phyloP scores from a whole-genome alignment of 1,140 invertebrate species.

The Chionoecetes opilio region DNA sequence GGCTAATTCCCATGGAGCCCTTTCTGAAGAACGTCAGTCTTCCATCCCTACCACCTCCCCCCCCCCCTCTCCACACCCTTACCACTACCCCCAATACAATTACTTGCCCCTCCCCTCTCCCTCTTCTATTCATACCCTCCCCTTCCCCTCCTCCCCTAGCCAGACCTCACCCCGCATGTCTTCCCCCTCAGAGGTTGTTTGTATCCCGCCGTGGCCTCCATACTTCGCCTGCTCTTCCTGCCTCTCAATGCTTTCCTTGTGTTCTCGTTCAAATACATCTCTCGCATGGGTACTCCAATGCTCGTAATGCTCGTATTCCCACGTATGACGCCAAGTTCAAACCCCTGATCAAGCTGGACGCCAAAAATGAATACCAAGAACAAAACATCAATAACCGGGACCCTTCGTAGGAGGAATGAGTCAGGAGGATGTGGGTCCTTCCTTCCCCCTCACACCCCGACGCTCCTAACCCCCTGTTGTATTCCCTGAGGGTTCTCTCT shows the following conservation, averaged over 20 bases:
- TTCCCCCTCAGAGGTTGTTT: slow-evolving; percentile 1
- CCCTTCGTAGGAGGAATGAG: slow-evolving; percentile 1
- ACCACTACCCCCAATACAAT: slow-evolving; percentile 31
- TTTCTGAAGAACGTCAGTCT: slow-evolving; percentile 45
- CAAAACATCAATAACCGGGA: background rate
- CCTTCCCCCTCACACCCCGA: background rate
- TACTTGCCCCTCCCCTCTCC: background rate
- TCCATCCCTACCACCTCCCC: background rate
- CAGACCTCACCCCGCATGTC: no score
- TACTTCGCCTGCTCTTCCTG: background rate
- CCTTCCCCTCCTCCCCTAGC: background rate
- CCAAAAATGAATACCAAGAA: background rate
- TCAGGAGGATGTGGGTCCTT: slow-evolving; percentile 60
- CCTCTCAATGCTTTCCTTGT: background rate
- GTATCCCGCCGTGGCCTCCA: slow-evolving; percentile 7
- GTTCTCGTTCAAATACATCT: background rate
- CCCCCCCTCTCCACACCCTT: background rate
- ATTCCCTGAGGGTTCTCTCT: background rate
- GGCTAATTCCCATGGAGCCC: slow-evolving; percentile 62
- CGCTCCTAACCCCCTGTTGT: background rate
- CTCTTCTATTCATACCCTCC: slow-evolving; percentile 1
- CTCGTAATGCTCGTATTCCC: background rate
- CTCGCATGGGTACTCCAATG: background rate
- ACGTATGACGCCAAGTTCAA: background rate
- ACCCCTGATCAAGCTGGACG: background rate